These are phyloP conservation scores for Genyomyrus donnyi DNA, from an alignment of 2,113 vertebrate species.

Conservation along the genomic window DNA sequence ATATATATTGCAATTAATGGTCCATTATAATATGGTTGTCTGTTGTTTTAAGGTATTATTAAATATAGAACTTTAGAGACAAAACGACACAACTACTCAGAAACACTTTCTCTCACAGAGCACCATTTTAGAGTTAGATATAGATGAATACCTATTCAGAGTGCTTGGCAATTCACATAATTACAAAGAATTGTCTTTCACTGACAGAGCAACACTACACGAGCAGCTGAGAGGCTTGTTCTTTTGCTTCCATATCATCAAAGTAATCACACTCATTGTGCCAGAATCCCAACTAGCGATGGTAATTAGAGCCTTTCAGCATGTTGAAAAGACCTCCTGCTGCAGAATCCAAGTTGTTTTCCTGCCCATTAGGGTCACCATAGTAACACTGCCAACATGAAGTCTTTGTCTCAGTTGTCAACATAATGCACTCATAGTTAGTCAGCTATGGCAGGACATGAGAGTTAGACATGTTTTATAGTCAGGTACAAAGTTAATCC, in stretches of 20 bases:
- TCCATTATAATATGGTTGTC: neutral
- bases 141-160: slow-evolving; percentile 6
- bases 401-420: neutral
- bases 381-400: slow-evolving; percentile 17
- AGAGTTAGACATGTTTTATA: neutral
- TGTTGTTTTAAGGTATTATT: slow-evolving; percentile 9
- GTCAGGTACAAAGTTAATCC: neutral
- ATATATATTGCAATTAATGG: neutral
- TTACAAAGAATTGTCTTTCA: slow-evolving; percentile 2
- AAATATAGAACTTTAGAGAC: neutral
- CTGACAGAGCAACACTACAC: neutral
- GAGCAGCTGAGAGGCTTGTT: slow-evolving; percentile 1
- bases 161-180: slow-evolving; percentile 7
- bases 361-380: slow-evolving; percentile 19
- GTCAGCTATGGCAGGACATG: neutral
- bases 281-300: slow-evolving; percentile 16
- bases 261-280: slow-evolving; percentile 21
- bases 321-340: slow-evolving; percentile 13
- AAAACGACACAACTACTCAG: neutral
- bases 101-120: slow-evolving; percentile 11
- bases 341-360: slow-evolving; percentile 9
- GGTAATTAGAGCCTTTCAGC: slow-evolving; percentile 27
- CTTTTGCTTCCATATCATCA: slow-evolving; percentile 12
- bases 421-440: neutral
- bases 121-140: neutral